phyloP scores from a whole-genome alignment of 2,888 invertebrate species.

The Yponomeuta plumbellus region DNA sequence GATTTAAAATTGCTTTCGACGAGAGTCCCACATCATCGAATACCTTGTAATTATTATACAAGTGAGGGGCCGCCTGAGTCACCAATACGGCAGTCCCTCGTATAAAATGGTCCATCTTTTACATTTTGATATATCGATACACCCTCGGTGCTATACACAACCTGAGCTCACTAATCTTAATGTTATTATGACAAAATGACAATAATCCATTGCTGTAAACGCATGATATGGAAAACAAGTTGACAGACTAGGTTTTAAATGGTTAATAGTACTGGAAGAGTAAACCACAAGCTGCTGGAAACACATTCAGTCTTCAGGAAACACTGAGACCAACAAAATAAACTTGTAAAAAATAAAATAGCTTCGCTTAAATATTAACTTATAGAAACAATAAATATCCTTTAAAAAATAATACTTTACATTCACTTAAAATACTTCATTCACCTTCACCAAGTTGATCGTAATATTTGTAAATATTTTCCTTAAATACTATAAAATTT shows the following conservation, averaged over 20 bases:
- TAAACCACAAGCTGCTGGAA: conserved; percentile 28
- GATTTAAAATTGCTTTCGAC: conserved; percentile 41
- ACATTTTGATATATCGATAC: conserved; percentile 63
- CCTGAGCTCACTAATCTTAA: conserved; percentile 41
- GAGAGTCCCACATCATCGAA: conserved; percentile 7
- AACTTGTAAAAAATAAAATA: conserved; percentile 2
- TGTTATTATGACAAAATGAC: conserved; percentile 22
- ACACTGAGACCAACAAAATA: neutral
- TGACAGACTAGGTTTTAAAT: neutral
- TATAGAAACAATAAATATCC: neutral
- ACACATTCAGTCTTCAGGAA: conserved; percentile 35
- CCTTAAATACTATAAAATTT: conserved; percentile 10
- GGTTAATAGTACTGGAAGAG: conserved; percentile 20
- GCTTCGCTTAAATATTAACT: neutral
- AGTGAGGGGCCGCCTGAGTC: neutral
- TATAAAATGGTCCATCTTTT: conserved; percentile 69
- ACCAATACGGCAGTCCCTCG: conserved; percentile 22
- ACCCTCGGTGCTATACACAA: conserved; percentile 57
- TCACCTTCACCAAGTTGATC: conserved; percentile 7
- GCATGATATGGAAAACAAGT: neutral
- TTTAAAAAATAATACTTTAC: conserved; percentile 9
- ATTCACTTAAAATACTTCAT: neutral
- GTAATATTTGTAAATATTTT: neutral
- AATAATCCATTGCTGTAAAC: neutral
- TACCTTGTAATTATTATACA: conserved; percentile 4